phyloP scores from a whole-genome alignment of 2,113 vertebrate genomes.

The Tragelaphus strepsiceros region DNA sequence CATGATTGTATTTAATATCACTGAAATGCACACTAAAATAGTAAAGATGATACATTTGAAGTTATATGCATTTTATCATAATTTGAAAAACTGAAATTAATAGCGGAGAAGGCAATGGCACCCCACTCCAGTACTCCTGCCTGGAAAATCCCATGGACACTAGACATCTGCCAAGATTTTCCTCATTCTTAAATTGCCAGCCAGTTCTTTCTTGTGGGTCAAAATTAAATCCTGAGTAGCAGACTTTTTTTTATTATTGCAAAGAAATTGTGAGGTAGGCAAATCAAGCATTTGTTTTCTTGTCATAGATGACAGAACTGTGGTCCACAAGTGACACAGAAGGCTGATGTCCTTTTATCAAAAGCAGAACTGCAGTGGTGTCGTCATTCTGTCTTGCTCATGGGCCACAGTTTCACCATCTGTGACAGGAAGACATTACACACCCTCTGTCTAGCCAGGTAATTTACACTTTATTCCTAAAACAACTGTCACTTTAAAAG shows the following conservation, averaged over 20 bases:
- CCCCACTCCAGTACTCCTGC: no score
- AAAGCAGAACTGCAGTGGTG: background rate
- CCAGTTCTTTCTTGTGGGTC: background rate
- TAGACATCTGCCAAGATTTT: background rate
- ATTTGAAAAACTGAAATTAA: background rate
- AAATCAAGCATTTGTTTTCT: background rate
- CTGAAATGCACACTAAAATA: background rate
- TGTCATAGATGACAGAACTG: background rate
- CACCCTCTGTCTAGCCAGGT: background rate
- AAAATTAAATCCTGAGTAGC: background rate
- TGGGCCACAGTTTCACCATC: background rate
- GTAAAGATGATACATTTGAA: background rate
- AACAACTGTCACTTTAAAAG: background rate
- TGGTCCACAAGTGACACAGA: background rate
- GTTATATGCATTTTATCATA: background rate
- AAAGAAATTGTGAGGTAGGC: background rate
- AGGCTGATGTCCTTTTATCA: background rate
- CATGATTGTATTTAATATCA: background rate
- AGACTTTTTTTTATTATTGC: background rate
- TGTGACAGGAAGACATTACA: background rate
- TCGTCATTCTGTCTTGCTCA: background rate
- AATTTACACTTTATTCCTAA: background rate
- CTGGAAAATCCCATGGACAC: background rate
- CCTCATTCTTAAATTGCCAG: background rate
- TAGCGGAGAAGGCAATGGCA: no score